Evolutionary conservation across 1,140 invertebrate species (phyloP), one percentile per base, ranked within the genome.

Genomic region (Neuroterus valhalla): DNA sequence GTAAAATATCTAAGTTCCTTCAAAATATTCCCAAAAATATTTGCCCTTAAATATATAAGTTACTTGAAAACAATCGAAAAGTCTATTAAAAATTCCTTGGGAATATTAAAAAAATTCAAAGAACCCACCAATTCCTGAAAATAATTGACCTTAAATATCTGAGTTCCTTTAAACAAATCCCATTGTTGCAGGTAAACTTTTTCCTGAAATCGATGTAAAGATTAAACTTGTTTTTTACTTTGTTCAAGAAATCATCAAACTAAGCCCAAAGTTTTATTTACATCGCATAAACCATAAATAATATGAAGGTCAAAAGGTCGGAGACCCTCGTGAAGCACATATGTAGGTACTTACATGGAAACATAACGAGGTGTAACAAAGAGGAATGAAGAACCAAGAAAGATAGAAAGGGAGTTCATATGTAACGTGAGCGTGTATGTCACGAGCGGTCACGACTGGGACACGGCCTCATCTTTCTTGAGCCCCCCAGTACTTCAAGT

Each of bases 241-340:
- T n/a, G n/a, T 26, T 62, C 55, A 15, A 12, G 55, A 62, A 62
- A 62, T 62, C 23, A 15, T 62, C 55, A 62, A 38, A 62, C 55
- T 62, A 12, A 62, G 55, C 55, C 14, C 31, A 62, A 62, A 14
- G 11, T 38, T 62, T 62, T 23, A 62, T 62, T 62, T 62, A 62
- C 55, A 62, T 14, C 55, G 55, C 55, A 62, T 62, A 62, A 62
- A 62, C 55, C 55, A 23, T 62, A 62, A 62, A 62, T 62, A 62
- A 62, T 62, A 62, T 26, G 55, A 26, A 31, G 31, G 26, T 62
- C 55, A 26, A 62, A 62, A 62, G 55, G 55, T 62, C 55, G 55
- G 55, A 23, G 31, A 12, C 26, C 55, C 55, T 62, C 55, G 23
- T 26, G 55, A 62, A 62, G 55, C 55, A 62, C 55, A 62, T 62